phyloP scores from a whole-genome alignment of 2,888 invertebrate genomes.

The Lamproptera curius region DNA sequence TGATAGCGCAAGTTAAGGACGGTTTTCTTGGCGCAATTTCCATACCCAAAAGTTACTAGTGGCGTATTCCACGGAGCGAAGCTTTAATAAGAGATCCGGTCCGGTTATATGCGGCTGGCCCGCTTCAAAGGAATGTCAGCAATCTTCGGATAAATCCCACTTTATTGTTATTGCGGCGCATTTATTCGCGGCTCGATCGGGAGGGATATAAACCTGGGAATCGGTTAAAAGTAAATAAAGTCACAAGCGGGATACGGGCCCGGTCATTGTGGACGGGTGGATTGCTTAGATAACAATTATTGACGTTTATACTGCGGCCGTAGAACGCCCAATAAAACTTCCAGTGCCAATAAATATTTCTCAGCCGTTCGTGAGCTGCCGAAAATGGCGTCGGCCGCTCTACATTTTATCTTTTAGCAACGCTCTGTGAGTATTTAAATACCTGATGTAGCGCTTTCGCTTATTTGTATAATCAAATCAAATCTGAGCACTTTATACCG shows the following conservation, averaged over 20 bases:
- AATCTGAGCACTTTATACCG: no score
- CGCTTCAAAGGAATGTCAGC: constrained; percentile 68
- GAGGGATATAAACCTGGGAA: constrained; percentile 66
- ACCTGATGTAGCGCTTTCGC: no score
- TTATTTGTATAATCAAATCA: no score
- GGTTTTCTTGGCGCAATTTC: no score
- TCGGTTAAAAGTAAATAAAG: constrained; percentile 65
- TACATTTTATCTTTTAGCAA: no score
- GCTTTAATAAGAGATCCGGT: constrained; percentile 63
- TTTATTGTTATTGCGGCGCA: constrained; percentile 72
- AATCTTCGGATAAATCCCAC: constrained; percentile 66
- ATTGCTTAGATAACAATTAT: constrained; percentile 64
- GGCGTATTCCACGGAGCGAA: constrained; percentile 43
- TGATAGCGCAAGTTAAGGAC: no score
- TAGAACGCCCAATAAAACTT: constrained; percentile 38
- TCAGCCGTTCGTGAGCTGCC: background rate
- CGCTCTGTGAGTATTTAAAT: no score
- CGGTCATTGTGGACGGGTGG: constrained; percentile 45
- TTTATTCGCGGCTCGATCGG: constrained; percentile 59
- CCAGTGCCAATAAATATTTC: background rate
- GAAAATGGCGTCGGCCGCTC: background rate
- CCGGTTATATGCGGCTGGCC: constrained; percentile 52
- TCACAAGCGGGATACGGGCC: constrained; percentile 40
- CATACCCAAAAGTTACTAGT: constrained; percentile 24
- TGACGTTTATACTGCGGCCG: constrained; percentile 48